These are phyloP conservation scores for Drosophila nigrodunni DNA, from an alignment of 1,140 invertebrate genomes.

Conservation along the genomic window DNA sequence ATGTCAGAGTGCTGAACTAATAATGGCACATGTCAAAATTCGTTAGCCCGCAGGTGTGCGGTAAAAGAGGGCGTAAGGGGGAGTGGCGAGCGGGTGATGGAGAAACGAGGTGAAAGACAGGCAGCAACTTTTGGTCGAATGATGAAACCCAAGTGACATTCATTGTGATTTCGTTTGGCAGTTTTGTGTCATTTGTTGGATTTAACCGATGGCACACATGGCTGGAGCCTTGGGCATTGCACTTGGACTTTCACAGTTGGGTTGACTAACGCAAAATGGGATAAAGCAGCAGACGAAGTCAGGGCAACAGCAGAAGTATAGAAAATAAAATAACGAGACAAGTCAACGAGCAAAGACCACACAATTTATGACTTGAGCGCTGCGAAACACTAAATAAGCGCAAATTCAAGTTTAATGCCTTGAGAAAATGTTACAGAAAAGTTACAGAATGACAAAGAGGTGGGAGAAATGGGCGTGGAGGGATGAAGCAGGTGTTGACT, in stretches of 20 bases:
- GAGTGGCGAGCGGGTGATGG: not conserved
- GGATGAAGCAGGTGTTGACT: not conserved
- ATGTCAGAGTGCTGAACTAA: conserved; percentile 80
- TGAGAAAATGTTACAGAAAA: conserved; percentile 4
- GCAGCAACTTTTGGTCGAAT: conserved; percentile 56
- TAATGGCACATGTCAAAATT: conserved; percentile 84
- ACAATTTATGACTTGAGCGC: conserved; percentile 71
- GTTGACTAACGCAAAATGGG: conserved; percentile 34
- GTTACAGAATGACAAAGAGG: not conserved
- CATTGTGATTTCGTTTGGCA: conserved; percentile 80
- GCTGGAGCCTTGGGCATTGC: conserved; percentile 26
- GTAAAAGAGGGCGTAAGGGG: not conserved
- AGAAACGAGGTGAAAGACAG: conserved; percentile 38
- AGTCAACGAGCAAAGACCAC: conserved; percentile 51
- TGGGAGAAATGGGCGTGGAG: not conserved
- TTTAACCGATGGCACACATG: conserved; percentile 61
- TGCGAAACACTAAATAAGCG: conserved; percentile 54
- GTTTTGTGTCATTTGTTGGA: conserved; percentile 80
- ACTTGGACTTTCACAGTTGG: conserved; percentile 9
- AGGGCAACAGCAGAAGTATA: conserved; percentile 19
- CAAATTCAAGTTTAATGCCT: conserved; percentile 37
- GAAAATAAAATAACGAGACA: conserved; percentile 33
- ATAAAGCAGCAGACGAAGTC: conserved; percentile 1
- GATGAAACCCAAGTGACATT: conserved; percentile 80
- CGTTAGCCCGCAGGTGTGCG: conserved; percentile 56